phyloP scores from a whole-genome alignment of 2,888 invertebrate species.

The Noctua fimbriata region DNA sequence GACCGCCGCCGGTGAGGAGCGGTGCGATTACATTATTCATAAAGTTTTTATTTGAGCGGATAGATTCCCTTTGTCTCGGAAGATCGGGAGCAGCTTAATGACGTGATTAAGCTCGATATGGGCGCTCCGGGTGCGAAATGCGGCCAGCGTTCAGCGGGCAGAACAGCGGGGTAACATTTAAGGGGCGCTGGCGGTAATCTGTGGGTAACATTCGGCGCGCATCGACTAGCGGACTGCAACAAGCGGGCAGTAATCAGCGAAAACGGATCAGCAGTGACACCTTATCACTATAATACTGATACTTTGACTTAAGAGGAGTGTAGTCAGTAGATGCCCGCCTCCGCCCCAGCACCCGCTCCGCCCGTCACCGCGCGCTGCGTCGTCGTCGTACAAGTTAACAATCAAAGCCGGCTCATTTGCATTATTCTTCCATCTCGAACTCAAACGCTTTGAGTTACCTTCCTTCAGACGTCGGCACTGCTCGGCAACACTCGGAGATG shows the following conservation, averaged over 20 bases:
- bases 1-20: not conserved
- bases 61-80: slow-evolving; percentile 31
- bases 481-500: not conserved
- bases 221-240: not conserved
- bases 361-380: not conserved
- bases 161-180: not conserved
- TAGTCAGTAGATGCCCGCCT: not conserved
- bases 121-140: not conserved
- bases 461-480: slow-evolving; percentile 14
- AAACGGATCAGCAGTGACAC: too few species aligned
- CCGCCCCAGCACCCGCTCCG: slow-evolving; percentile 3
- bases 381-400: slow-evolving; percentile 53
- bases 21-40: slow-evolving; percentile 50
- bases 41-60: slow-evolving; percentile 40
- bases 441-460: slow-evolving; percentile 54
- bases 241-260: not conserved
- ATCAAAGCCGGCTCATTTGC: slow-evolving; percentile 61
- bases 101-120: slow-evolving; percentile 36
- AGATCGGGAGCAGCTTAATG: slow-evolving; percentile 38
- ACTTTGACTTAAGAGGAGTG: not conserved
- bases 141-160: not conserved
- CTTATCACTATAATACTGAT: not conserved
- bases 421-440: slow-evolving; percentile 54
- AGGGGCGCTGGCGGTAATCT: not conserved
- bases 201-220: not conserved